These are phyloP conservation scores for Pelvicachromis taeniatus DNA, from an alignment of 2,113 vertebrate species.

Conservation along the genomic window DNA sequence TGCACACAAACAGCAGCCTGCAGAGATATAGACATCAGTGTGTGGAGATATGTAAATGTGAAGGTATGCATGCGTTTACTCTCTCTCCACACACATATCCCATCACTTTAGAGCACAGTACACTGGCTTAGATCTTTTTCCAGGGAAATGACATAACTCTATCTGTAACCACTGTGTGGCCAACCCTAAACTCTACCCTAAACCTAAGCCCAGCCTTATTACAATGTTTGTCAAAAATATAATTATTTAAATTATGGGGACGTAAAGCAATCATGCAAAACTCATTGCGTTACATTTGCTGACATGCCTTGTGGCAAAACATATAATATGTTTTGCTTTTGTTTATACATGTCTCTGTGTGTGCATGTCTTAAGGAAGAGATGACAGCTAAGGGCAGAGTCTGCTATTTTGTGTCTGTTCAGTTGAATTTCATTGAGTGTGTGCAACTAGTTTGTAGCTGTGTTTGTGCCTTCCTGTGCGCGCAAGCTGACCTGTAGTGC, in stretches of 20 bases:
- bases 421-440: background rate
- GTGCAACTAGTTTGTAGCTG: conserved; percentile 14
- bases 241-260: background rate
- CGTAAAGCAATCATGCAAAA: background rate
- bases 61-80: background rate
- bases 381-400: background rate
- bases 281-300: background rate
- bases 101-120: background rate
- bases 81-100: background rate
- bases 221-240: background rate
- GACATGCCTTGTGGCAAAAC: background rate
- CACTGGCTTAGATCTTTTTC: background rate
- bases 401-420: background rate
- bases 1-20: background rate
- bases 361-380: background rate
- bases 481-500: conserved; percentile 60
- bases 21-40: background rate
- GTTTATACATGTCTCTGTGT: background rate
- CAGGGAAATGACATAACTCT: background rate
- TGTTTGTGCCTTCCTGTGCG: background rate
- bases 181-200: background rate
- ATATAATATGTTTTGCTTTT: background rate
- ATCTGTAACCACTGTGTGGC: background rate
- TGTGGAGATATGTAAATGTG: background rate
- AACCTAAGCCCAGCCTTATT: background rate